Conservation (phyloP, 2,113 vertebrate genomes). For the Bucco capensis region DNA sequence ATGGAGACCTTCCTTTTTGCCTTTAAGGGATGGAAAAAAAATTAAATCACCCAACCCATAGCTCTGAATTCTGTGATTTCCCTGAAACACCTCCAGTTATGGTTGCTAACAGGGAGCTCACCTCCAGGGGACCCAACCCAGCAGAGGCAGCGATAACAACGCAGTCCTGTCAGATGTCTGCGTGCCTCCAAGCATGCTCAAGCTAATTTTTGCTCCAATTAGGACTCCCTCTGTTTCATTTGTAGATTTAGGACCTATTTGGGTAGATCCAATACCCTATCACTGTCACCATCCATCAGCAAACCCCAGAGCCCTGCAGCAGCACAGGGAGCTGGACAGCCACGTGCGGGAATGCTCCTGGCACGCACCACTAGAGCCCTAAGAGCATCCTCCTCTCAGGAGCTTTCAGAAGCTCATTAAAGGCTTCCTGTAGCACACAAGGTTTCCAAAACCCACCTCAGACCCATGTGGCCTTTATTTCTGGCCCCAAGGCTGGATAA, state of each 20-base stretch:
- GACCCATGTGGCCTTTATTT: background rate
- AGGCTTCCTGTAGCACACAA: background rate
- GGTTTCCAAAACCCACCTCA: background rate
- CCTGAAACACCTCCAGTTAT: background rate
- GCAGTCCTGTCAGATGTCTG: rapidly evolving
- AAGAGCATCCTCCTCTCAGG: background rate
- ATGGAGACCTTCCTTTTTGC: background rate
- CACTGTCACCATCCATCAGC: background rate
- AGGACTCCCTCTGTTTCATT: background rate
- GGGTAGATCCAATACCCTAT: no score
- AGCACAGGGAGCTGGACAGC: background rate
- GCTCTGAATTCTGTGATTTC: background rate
- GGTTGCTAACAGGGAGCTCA: background rate
- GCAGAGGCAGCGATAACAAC: background rate
- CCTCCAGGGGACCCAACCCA: background rate
- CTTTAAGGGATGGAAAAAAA: background rate
- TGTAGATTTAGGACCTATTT: background rate
- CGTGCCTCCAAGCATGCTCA: background rate
- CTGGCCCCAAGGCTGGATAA: background rate
- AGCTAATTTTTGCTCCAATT: no score
- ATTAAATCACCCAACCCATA: background rate
- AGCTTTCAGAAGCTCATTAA: background rate
- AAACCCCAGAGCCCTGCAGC: background rate
- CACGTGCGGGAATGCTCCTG: rapidly evolving
- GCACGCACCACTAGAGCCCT: rapidly evolving